Percentiles rank a stretch among this genome's conserved stretches.
Evolutionary conservation across 2,113 vertebrate species (phyloP).

Genomic region (Nothobranchius furzeri): DNA sequence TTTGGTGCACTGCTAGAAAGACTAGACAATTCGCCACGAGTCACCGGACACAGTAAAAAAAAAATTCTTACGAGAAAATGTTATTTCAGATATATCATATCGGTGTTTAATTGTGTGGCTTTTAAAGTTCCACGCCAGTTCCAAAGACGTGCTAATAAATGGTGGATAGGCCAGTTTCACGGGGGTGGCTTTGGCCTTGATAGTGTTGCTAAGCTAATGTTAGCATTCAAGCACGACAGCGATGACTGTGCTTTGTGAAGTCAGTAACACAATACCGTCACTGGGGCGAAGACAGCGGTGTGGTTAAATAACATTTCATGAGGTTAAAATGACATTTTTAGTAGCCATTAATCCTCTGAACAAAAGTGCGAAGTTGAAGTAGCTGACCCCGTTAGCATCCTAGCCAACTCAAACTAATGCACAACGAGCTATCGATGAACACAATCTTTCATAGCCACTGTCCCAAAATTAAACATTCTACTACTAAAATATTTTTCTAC

Average conservation of each 20-base stretch:
- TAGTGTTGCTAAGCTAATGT: conserved; percentile 57
- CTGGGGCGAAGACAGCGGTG: background rate
- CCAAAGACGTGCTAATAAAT: background rate
- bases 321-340: background rate
- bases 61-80: no score
- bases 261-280: conserved; percentile 8
- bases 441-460: conserved; percentile 4
- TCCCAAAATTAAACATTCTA: background rate
- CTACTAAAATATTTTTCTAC: conserved; percentile 31
- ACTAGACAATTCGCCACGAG: background rate
- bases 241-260: conserved; percentile 72
- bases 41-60: no score
- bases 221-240: conserved; percentile 60
- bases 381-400: conserved; percentile 66
- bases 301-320: background rate
- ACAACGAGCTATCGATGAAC: conserved; percentile 17
- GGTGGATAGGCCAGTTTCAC: conserved; percentile 41
- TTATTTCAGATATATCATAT: no score
- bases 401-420: conserved; percentile 56
- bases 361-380: conserved; percentile 51
- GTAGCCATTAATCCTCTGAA: background rate
- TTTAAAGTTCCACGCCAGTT: background rate
- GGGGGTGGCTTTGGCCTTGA: conserved; percentile 65
- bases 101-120: no score
- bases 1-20: background rate